Base-by-base conservation (phyloP, 1,140 invertebrate species). In the Temnothorax longispinosus region DNA sequence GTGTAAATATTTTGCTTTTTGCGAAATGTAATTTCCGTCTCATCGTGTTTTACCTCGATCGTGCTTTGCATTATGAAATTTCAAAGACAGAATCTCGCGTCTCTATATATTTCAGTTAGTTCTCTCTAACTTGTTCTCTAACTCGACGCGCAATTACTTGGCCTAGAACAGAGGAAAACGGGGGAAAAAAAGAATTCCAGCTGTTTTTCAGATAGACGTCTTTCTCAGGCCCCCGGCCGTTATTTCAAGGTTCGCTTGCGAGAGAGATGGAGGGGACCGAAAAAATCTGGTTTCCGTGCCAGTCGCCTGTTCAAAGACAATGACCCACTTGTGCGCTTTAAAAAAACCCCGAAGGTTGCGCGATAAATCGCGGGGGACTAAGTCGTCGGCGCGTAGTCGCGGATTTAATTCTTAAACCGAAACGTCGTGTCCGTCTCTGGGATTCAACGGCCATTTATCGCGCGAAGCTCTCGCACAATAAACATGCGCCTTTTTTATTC, bases 311-410 rank as follows among this genome's bases (percentile, higher is more conserved):
- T 15, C 21, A 44, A 64, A 77, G 74, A 78, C 82, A 85, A 85
- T 85, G 82, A 85, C 82, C 82, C 47, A 85, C 82, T 85, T 85
- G 82, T 15, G 60, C 35, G 74, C 62, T 85, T 85, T 56, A 78
- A 85, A 67, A 85, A 85, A 47, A 21, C 47, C 15, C 35, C 35
- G 60, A 78, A 85, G 82, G 74, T 54, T 38, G 27, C 0, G 60
- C 47, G 74, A 78, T 78, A 78, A 85, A 65, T 78, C 62, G 62
- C 50, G 8, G 4, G 21, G 13, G 32, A 50, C 50, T 64, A 52
- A 77, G 11, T 10, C 35, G 67, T 62, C 62, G 72, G 35, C 72
- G 72, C 56, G 32, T 64, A 50, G 11, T 52, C 18, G 77, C 21
- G 60, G 54, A 56, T 65, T 78, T 78, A 67, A 85, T 54, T 15